Evolutionary conservation across 2,113 vertebrate species (phyloP), one percentile per base, ranked within the genome.

Genomic region (Aptenodytes forsteri): DNA sequence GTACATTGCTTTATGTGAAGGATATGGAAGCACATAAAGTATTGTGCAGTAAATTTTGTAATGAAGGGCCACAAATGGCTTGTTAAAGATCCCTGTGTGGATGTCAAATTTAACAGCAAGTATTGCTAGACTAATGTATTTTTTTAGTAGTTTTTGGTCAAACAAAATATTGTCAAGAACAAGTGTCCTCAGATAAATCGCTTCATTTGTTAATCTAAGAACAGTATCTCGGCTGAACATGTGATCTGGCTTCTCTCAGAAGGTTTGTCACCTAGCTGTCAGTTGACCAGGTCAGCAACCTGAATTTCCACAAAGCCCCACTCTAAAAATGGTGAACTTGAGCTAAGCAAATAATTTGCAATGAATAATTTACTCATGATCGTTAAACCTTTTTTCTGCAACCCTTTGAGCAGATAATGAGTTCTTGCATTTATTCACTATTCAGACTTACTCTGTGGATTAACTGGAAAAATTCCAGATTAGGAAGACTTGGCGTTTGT

Each of bases 41-140:
- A 95, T 96, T 92, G 92, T 93, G 87, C 71, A 79, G 83, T 97
- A 97, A 96, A 97, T 97, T 97, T 95, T 87, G 93, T 91, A 97
- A 97, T 82, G 94, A 97, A 96, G 77, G 88, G 56, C 67, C 86
- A 92, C 94, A 92, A 96, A 96, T 65, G 54, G 69, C 90, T 97
- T 97, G 86, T 93, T 98, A 97, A 96, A 97, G 92, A 84, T 96
- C 93, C 76, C 86, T 70, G 16, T 84, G 91, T 90, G 87, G 85
- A 96, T 88, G 91, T 84, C 36, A 42, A 83, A 83, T 94, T 91
- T 96, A 96, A 96, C 80, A 91, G 91, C 78, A 96, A 91, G 88
- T 96, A 96, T 96, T 89, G 83, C 78, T 84, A 76, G 25, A 47
- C 61, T 94, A 87, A 96, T 90, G 86, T 89, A 92, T 89, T 91